These are phyloP conservation scores for Planococcus citri DNA, from an alignment of 1,140 invertebrate genomes.

Conservation along the genomic window DNA sequence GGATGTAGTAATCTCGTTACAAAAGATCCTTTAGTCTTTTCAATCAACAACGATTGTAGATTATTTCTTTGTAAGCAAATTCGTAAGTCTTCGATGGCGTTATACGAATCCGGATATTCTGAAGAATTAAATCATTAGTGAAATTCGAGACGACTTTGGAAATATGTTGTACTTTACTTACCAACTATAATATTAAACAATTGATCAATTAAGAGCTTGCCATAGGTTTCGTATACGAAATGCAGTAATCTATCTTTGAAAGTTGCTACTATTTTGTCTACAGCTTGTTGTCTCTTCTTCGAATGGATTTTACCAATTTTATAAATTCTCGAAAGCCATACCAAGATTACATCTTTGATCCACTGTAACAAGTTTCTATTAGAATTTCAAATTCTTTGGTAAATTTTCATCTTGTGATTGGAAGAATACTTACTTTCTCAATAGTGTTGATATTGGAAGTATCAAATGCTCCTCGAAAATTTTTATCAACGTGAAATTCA, in stretches of 20 bases:
- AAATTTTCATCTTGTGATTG: too few species aligned
- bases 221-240: slow-evolving; percentile 79
- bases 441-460: slow-evolving; percentile 55
- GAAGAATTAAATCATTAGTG: slow-evolving; percentile 21
- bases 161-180: slow-evolving; percentile 31
- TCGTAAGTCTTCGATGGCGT: slow-evolving; percentile 80
- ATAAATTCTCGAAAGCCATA: slow-evolving; percentile 70
- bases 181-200: slow-evolving; percentile 91
- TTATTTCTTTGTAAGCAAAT: slow-evolving; percentile 76
- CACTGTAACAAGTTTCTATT: slow-evolving; percentile 53
- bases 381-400: too few species aligned
- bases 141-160: background rate
- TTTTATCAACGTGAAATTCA: slow-evolving; percentile 59
- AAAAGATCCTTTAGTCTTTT: slow-evolving; percentile 61
- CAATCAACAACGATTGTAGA: slow-evolving; percentile 58
- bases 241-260: slow-evolving; percentile 70
- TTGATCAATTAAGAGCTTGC: slow-evolving; percentile 74
- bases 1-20: slow-evolving; percentile 76
- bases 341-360: slow-evolving; percentile 67
- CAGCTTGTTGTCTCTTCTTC: background rate
- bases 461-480: slow-evolving; percentile 72
- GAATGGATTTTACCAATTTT: slow-evolving; percentile 24
- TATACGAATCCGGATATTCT: slow-evolving; percentile 91
- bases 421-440: slow-evolving; percentile 56
- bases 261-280: slow-evolving; percentile 31